Percentiles rank a stretch among this genome's conserved stretches.
Conservation (phyloP, 2,797 vertebrate species). For the Austrolebias charrua region DNA sequence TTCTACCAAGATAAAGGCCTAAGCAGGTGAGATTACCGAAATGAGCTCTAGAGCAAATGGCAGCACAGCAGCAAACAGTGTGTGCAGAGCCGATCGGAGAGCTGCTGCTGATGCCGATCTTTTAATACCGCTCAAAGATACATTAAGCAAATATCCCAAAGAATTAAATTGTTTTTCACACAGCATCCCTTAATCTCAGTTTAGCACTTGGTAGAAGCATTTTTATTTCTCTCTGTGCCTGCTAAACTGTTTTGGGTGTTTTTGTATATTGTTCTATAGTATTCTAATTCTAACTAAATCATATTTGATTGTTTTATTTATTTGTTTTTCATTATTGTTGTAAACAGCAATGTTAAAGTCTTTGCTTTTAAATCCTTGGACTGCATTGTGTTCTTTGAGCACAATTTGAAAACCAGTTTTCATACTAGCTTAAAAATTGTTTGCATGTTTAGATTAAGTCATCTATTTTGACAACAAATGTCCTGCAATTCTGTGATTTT, state of each 20-base stretch:
- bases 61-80: constrained; percentile 84
- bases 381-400: no score
- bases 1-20: constrained; percentile 99
- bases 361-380: no score
- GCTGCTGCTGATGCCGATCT: constrained; percentile 85
- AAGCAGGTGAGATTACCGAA: constrained; percentile 99
- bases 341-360: no score
- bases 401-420: background rate
- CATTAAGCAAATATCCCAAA: constrained; percentile 87
- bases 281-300: constrained; percentile 47
- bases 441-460: no score
- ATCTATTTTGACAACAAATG: background rate
- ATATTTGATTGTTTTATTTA: constrained; percentile 40
- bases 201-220: constrained; percentile 75
- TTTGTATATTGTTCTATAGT: constrained; percentile 48
- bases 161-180: constrained; percentile 83
- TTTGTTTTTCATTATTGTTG: constrained; percentile 10
- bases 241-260: constrained; percentile 65
- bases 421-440: no score
- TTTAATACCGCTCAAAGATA: constrained; percentile 89
- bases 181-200: constrained; percentile 81
- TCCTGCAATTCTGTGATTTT: background rate
- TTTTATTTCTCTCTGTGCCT: constrained; percentile 56
- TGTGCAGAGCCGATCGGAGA: constrained; percentile 84
- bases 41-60: constrained; percentile 96